Base-by-base conservation (phyloP, 2,113 vertebrate genomes). In the Alectura lathami region DNA sequence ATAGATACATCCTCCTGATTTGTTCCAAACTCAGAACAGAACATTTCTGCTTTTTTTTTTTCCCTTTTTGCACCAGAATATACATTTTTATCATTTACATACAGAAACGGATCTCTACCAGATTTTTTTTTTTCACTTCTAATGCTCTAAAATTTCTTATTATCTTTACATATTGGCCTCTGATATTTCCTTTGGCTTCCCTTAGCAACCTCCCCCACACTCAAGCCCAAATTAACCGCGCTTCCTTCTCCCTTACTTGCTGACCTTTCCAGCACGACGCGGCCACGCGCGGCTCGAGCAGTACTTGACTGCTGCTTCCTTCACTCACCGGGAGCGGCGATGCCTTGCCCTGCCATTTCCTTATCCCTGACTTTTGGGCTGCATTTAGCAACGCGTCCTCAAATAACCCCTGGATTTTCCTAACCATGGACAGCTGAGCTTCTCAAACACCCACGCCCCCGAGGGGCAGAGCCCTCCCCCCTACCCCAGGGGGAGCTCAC, bases 181-280 rank as follows among this genome's bases (percentile, higher is more conserved):
- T 89, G 88, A 79, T 91, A 93, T 89, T 93, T 95, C 81, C 94
- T 91, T 32, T n/a, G 89, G 88, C 82, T 93, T 64, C 36, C n/a
- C 57, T 83, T 45, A 51, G 9, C 72, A 60, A 20, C 91, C 85
- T 91, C 91, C 94, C 9, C 83, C 88, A 62, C 50, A 4, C 73
- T 40, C 9, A 1, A 56, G 85, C 89, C 79, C 82, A 23, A 91
- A 91, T 86, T 89, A 93, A 48, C 64, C 1, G 1, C 80, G 17
- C 32, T 54, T 78, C 91, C 80, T 43, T 64, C 80, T 62, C 69
- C 53, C 17, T 48, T 10, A 4, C 88, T 64, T 6, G 26, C 63
- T 68, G 57, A 77, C 91, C 88, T 95, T 88, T 85, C 57, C 83
- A 51, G 54, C 4, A 8, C 12, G 74, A 13, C 81, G 83, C 57